These are phyloP conservation scores for Hydropotes inermis DNA, from an alignment of 2,113 vertebrate genomes.

Conservation along the genomic window DNA sequence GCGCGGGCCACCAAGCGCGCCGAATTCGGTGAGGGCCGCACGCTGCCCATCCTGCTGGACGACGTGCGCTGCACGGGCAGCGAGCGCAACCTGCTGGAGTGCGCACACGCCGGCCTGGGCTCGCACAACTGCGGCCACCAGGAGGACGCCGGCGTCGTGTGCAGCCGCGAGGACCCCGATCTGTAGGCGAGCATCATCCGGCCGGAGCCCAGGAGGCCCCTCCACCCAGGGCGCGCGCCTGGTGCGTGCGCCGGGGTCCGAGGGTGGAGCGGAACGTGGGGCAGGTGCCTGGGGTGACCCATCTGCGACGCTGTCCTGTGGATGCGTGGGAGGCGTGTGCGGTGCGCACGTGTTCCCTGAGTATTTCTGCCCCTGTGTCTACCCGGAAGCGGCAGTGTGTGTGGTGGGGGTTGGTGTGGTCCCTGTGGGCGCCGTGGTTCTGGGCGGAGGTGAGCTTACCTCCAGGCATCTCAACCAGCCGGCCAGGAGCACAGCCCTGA, in stretches of 20 bases:
- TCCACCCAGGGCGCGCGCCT: accelerated
- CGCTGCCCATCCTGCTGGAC: conserved; percentile 87
- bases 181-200: background rate
- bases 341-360: accelerated
- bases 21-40: conserved; percentile 81
- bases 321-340: accelerated
- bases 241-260: accelerated
- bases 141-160: conserved; percentile 94
- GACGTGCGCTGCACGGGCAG: conserved; percentile 87
- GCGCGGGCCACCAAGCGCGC: conserved; percentile 87
- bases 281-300: background rate
- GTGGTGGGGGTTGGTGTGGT: accelerated
- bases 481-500: background rate
- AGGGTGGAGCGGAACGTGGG: accelerated
- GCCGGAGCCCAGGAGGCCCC: background rate
- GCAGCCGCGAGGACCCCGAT: conserved; percentile 77
- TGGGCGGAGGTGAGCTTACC: background rate
- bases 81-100: conserved; percentile 88
- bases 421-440: background rate
- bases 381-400: too few relatives aligned
- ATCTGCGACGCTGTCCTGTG: background rate
- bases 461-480: background rate
- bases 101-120: conserved; percentile 84
- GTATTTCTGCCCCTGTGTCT: background rate
- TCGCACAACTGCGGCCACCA: conserved; percentile 90